A percentile compares a stretch with the other conserved stretches of the same genome.
These are phyloP conservation scores for Trinorchestia longiramus DNA, from an alignment of 1,140 invertebrate species.

Conservation along the genomic window DNA sequence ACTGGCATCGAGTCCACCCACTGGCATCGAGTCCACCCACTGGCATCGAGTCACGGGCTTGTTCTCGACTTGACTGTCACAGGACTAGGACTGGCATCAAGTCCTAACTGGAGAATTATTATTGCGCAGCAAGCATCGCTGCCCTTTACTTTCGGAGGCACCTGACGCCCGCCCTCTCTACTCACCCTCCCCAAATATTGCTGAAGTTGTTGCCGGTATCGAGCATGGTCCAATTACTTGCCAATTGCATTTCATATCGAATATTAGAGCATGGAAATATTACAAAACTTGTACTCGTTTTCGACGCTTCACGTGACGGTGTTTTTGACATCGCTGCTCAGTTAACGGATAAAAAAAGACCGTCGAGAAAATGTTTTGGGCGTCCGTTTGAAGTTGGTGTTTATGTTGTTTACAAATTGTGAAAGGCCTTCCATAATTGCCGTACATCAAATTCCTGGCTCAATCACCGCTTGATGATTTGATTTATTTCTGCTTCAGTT, in stretches of 20 bases:
- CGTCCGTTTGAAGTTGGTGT: background rate
- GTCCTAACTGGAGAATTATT: background rate
- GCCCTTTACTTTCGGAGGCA: background rate
- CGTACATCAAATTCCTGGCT: background rate
- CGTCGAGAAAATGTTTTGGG: background rate
- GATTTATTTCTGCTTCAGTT: background rate
- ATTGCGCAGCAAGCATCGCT: background rate
- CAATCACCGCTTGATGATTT: background rate
- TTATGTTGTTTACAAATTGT: background rate
- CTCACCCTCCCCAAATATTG: background rate
- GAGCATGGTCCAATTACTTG: conserved; percentile 50
- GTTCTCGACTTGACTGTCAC: no score
- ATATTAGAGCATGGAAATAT: conserved; percentile 21
- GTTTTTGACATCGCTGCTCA: background rate
- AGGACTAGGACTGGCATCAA: no score
- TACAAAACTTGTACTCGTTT: conserved; percentile 15
- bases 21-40: no score
- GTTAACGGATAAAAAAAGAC: background rate
- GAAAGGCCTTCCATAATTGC: conserved; percentile 23
- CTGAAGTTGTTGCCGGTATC: background rate
- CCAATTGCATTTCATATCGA: conserved; percentile 48
- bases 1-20: no score
- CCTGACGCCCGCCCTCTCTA: background rate
- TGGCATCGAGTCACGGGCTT: no score
- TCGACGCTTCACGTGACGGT: background rate